Conservation (phyloP, 2,888 invertebrate genomes). For the Amiota communis region DNA sequence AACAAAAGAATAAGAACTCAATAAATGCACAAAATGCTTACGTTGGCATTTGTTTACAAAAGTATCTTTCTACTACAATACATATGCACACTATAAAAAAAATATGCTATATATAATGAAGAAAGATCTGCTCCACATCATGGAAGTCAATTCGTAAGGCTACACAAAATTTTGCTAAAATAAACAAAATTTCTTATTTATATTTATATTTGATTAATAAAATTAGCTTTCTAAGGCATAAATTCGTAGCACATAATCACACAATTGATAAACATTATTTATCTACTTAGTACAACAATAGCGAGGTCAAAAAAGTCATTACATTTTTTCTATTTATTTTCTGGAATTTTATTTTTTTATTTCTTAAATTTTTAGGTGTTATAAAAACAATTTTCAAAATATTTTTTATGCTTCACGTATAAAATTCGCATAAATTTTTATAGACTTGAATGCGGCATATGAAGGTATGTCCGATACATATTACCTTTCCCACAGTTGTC, state of each 20-base stretch:
- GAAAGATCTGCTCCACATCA: no score
- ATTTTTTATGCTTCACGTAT: background rate
- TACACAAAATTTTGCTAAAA: background rate
- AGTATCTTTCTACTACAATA: background rate
- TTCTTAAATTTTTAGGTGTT: constrained; percentile 2
- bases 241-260: background rate
- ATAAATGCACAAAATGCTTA: constrained; percentile 15
- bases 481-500: constrained; percentile 9
- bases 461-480: no score
- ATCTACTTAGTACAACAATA: no score
- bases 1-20: no score
- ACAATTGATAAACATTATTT: no score
- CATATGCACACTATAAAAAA: background rate
- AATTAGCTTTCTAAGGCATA: background rate
- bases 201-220: no score
- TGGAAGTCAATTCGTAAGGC: background rate
- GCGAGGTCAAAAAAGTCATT: no score
- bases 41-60: constrained; percentile 12
- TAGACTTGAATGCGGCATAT: background rate
- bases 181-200: background rate
- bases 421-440: constrained; percentile 11
- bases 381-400: constrained; percentile 4
- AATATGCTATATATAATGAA: background rate
- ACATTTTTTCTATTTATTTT: constrained; percentile 11
- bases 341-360: background rate